Evolutionary conservation across 2,113 vertebrate genomes (phyloP).

Genomic region (Sclerurus mexicanus): DNA sequence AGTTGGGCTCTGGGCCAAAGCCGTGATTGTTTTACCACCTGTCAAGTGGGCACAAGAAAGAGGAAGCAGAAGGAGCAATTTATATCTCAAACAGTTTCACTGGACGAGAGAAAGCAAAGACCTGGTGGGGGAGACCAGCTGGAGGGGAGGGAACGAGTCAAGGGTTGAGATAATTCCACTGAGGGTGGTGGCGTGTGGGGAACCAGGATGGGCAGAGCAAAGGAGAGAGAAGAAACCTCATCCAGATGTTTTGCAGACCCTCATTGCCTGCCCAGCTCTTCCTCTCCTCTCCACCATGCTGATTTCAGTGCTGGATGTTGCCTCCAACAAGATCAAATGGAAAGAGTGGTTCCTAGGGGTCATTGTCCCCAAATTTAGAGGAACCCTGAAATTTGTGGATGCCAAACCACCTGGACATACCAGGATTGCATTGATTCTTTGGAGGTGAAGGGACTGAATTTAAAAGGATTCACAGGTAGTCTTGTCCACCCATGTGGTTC

Average conservation of each 20-base stretch:
- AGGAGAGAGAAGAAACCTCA: not conserved
- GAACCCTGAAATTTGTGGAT: not conserved
- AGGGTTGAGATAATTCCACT: not conserved
- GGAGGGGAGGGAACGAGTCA: accelerated
- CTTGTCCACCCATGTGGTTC: not conserved
- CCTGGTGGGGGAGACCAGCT: not conserved
- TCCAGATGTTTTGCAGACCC: not conserved
- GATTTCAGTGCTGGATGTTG: not conserved
- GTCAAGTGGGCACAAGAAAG: not conserved
- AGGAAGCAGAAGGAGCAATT: not conserved
- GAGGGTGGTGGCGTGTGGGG: not conserved
- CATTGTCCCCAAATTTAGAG: not conserved
- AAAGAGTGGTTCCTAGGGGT: not conserved
- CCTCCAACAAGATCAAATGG: not conserved
- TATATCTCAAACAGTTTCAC: not conserved
- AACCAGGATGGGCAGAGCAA: not conserved
- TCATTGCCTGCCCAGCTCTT: not conserved
- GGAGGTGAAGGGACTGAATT: not conserved
- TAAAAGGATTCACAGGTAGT: not conserved
- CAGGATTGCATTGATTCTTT: not conserved
- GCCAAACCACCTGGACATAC: not conserved
- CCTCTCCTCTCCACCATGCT: not conserved
- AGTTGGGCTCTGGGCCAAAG: not conserved
- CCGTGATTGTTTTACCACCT: not conserved
- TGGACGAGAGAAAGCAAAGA: not conserved